Base-by-base conservation (phyloP, 2,888 invertebrate species). In the Aphidius colemani region DNA sequence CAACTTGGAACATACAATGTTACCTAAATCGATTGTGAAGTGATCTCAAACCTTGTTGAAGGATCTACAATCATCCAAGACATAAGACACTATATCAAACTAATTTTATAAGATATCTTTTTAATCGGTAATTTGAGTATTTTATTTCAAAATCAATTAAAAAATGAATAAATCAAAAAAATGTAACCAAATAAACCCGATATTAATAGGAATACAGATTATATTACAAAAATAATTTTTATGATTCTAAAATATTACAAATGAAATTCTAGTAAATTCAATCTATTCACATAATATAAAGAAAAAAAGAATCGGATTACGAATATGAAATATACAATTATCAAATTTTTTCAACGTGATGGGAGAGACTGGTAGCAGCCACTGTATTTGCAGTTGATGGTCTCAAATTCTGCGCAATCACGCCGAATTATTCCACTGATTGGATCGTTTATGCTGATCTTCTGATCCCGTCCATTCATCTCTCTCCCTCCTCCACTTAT, bases 381-480 rank as follows among this genome's bases (percentile, higher is more conserved):
- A 65, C 53, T 45, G 49, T 45, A 7, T 59, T 58, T 56, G 59
- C 41, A 63, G 67, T 69, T 72, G 75, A 73, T 74, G 73, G 73
- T 71, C 71, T 71, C 67, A 75, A 77, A 80, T 78, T 77, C 78
- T 75, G 72, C 75, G 79, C 81, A 81, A 81, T 81, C 80, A 79
- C 71, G 71, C 75, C 76, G 78, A 81, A 82, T 82, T 81, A 80
- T 78, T 74, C 77, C 80, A 78, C 76, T 79, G 82, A 82, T 82
- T 82, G 81, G 81, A 81, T 80, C 82, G 82, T 79, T 82, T 82
- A 82, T 77, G 78, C 72, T 77, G 79, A 80, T 80, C 79, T 78
- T 78, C 78, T 79, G 79, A 79, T 78, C 78, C 74, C 67, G 67
- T 59, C 64, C 56, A 60, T 60, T 53, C 60, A 61, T 60, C 59